Evolutionary conservation across 2,113 vertebrate species (phyloP).

Genomic region (Gymnobelideus leadbeateri): DNA sequence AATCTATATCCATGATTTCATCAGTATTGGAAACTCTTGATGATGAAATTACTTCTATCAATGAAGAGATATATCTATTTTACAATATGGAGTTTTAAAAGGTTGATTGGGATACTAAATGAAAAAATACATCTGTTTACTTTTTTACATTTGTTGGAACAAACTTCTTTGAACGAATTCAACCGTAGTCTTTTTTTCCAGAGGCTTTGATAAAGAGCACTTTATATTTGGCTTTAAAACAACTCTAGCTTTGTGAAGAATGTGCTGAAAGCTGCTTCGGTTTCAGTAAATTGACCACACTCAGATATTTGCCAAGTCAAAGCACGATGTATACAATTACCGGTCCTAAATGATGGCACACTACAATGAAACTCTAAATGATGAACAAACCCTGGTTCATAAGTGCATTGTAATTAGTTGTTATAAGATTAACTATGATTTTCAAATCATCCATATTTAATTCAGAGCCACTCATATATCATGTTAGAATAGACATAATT

Average conservation of each 20-base stretch:
- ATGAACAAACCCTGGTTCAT: conserved; percentile 40
- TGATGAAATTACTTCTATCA: background rate
- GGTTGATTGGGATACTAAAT: background rate
- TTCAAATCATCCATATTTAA: conserved; percentile 25
- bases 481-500: conserved; percentile 20
- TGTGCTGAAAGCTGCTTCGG: conserved; percentile 34
- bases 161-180: conserved; percentile 5
- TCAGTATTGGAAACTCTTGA: background rate
- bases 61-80: background rate
- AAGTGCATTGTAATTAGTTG: background rate
- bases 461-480: conserved; percentile 23
- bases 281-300: conserved; percentile 6
- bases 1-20: background rate
- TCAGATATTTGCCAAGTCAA: conserved; percentile 28
- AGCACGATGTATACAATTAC: conserved; percentile 8
- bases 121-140: conserved; percentile 2
- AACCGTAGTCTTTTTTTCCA: conserved; percentile 41
- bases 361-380: conserved; percentile 54
- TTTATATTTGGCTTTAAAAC: conserved; percentile 50
- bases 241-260: background rate
- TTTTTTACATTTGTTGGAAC: conserved; percentile 44
- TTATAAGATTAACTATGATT: conserved; percentile 52
- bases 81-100: background rate
- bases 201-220: conserved; percentile 48
- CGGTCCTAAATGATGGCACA: conserved; percentile 23